Percentiles rank a stretch among this genome's conserved stretches.
Conservation (phyloP, 2,113 vertebrate species). For the Salvelinus sp. region DNA sequence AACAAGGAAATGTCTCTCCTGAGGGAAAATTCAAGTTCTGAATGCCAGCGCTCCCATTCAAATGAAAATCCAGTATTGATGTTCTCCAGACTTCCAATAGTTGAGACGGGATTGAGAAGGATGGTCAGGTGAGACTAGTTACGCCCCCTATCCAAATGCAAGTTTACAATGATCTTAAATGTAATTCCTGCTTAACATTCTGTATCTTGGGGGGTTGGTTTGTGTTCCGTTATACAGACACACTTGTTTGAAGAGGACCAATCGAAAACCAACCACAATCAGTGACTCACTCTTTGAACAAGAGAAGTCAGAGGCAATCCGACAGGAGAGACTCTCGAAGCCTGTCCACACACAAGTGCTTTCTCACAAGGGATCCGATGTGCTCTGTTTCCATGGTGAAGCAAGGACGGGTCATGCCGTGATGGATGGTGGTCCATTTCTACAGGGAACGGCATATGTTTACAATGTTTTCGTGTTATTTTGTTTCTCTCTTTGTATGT, state of each 20-base stretch:
- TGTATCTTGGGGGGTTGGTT: not conserved
- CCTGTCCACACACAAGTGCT: not conserved
- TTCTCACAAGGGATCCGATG: not conserved
- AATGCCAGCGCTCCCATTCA: too few species aligned
- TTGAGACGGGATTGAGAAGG: too few species aligned
- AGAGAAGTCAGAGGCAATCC: not conserved
- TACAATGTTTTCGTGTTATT: not conserved
- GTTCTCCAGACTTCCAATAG: too few species aligned
- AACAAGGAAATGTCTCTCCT: too few species aligned
- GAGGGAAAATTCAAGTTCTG: too few species aligned
- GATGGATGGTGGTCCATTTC: not conserved
- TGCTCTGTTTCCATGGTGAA: not conserved
- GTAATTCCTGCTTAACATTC: not conserved
- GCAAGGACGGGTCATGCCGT: not conserved
- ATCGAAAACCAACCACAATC: slow-evolving; percentile 12
- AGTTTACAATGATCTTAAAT: too few species aligned
- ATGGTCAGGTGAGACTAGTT: too few species aligned
- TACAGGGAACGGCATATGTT: not conserved
- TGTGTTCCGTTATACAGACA: slow-evolving; percentile 41
- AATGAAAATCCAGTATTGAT: too few species aligned
- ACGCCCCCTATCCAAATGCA: too few species aligned
- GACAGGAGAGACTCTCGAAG: not conserved
- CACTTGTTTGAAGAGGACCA: slow-evolving; percentile 48
- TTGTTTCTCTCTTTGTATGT: not conserved
- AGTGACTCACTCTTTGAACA: not conserved